Conservation (phyloP, 2,888 invertebrate genomes). For the Cynaeus angustus region DNA sequence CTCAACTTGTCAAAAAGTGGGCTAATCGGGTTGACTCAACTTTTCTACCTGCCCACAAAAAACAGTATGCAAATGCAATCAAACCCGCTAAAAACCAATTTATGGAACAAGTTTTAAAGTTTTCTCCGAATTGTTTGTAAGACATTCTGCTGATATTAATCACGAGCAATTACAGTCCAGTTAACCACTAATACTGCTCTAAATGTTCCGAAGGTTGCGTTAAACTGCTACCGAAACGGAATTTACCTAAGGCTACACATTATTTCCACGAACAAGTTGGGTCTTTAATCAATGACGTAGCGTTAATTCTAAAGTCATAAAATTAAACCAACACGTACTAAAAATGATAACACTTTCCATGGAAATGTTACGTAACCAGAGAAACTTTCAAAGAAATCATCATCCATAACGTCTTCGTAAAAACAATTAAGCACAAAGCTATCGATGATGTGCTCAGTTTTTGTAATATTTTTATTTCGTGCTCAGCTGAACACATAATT, state of each 20-base stretch:
- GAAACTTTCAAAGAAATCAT: constrained; percentile 22
- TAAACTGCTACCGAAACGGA: constrained; percentile 15
- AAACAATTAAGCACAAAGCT: constrained; percentile 18
- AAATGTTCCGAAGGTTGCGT: too few species aligned
- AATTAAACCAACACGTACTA: background rate
- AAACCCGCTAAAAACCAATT: too few species aligned
- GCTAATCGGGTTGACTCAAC: constrained; percentile 23
- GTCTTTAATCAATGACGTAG: constrained; percentile 19
- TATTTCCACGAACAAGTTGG: constrained; percentile 4
- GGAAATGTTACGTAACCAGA: constrained; percentile 21
- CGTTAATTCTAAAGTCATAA: constrained; percentile 1
- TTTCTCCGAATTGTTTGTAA: constrained; percentile 37
- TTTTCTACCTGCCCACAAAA: constrained; percentile 26
- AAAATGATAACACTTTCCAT: background rate
- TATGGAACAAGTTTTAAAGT: too few species aligned
- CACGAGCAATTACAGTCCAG: too few species aligned
- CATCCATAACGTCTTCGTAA: constrained; percentile 16
- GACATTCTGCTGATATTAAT: constrained; percentile 34
- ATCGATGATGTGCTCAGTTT: constrained; percentile 29
- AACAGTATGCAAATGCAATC: constrained; percentile 29
- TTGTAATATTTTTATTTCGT: constrained; percentile 46
- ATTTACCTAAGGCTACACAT: constrained; percentile 23
- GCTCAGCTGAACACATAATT: constrained; percentile 39
- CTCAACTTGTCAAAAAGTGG: constrained; percentile 36
- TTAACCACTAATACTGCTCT: constrained; percentile 20